Percentiles rank a stretch among this genome's conserved stretches.
These are phyloP conservation scores for Syrista parreyssii DNA, from an alignment of 2,888 invertebrate species.

Conservation along the genomic window DNA sequence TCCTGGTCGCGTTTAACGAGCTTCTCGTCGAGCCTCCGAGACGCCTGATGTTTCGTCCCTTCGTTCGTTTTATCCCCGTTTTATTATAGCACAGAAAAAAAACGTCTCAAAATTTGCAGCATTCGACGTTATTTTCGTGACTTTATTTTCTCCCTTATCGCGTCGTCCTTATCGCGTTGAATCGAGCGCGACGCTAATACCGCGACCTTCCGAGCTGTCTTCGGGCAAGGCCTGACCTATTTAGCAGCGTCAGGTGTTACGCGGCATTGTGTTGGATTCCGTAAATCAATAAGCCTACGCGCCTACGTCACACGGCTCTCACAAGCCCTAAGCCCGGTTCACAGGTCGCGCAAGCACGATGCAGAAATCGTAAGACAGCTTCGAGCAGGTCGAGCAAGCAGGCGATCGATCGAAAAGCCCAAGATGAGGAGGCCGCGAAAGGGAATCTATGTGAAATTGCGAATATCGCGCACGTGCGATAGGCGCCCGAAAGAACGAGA, in stretches of 20 bases:
- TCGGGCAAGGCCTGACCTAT: not conserved
- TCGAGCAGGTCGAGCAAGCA: not conserved
- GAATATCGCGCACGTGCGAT: not conserved
- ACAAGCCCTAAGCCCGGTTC: not conserved
- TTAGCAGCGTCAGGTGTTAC: not conserved
- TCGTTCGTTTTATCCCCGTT: not conserved
- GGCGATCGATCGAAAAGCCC: not conserved
- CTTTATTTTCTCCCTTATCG: not conserved
- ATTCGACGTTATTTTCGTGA: too few relatives aligned
- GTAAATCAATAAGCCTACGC: conserved; percentile 38
- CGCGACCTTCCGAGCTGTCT: not conserved
- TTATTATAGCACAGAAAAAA: not conserved
- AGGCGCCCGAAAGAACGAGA: not conserved
- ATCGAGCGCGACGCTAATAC: not conserved
- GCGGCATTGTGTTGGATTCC: conserved; percentile 35
- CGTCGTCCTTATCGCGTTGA: not conserved
- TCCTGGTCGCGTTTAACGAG: not conserved
- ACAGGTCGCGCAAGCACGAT: not conserved
- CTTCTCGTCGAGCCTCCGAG: not conserved
- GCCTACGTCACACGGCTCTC: conserved; percentile 33
- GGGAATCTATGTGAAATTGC: too few relatives aligned
- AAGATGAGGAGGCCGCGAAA: not conserved
- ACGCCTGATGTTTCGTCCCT: too few relatives aligned
- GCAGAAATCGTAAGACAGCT: not conserved
- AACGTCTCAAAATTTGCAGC: not conserved